These are phyloP conservation scores for Campoplex nolae DNA, from an alignment of 2,888 invertebrate genomes.

Conservation along the genomic window DNA sequence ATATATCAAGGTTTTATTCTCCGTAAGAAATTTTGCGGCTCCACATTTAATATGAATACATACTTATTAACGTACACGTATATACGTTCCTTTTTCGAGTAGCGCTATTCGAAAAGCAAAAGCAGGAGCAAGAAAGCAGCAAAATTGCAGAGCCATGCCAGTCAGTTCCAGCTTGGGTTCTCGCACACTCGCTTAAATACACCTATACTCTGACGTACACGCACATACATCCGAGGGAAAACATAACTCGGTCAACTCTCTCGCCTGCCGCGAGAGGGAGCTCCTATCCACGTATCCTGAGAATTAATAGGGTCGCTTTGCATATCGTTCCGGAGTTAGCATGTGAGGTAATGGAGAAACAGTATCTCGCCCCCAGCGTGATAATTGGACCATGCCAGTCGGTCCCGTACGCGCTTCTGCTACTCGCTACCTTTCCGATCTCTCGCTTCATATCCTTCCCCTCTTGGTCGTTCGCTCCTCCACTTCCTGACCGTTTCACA, in stretches of 20 bases:
- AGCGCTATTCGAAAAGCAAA: conserved; percentile 12
- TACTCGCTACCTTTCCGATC: conserved; percentile 61
- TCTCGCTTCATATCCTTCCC: conserved; percentile 38
- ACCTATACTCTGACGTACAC: not conserved
- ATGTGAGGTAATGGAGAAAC: conserved; percentile 72
- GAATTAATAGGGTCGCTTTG: conserved; percentile 77
- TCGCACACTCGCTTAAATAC: not conserved
- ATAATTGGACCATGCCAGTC: conserved; percentile 76
- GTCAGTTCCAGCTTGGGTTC: conserved; percentile 7
- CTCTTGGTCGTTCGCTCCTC: not conserved
- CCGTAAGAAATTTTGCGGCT: conserved; percentile 37
- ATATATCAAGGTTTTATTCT: conserved; percentile 58
- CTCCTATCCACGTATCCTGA: conserved; percentile 54
- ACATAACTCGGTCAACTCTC: conserved; percentile 29
- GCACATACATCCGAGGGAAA: not conserved
- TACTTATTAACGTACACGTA: conserved; percentile 5
- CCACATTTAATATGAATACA: not conserved
- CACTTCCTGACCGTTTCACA: not conserved
- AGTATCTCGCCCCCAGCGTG: conserved; percentile 72
- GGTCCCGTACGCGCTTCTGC: conserved; percentile 61
- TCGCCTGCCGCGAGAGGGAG: conserved; percentile 33
- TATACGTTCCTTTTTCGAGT: not conserved
- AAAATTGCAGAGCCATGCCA: conserved; percentile 28
- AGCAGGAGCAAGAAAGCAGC: conserved; percentile 28
- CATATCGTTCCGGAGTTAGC: conserved; percentile 74